A percentile compares a stretch with the other conserved stretches of the same genome.
These are phyloP conservation scores for Cavia porcellus DNA, from an alignment of 2,113 vertebrate genomes.

Conservation along the genomic window DNA sequence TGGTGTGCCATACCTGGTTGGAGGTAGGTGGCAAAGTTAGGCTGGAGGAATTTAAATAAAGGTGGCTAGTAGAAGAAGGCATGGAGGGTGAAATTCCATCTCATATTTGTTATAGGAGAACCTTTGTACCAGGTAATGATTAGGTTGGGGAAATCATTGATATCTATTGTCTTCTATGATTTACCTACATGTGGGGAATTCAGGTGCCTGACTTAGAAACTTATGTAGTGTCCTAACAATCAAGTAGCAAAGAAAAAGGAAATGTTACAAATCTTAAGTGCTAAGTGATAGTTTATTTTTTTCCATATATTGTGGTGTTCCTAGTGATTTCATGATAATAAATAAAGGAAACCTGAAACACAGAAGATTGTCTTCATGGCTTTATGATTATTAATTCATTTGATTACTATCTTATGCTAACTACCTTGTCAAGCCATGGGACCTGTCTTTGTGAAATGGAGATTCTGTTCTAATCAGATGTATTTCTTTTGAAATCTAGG, in stretches of 20 bases:
- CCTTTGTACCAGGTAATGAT: slow-evolving; percentile 20
- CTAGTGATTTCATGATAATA: not conserved
- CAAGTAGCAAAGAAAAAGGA: slow-evolving; percentile 55
- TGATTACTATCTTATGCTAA: slow-evolving; percentile 37
- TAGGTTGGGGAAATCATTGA: slow-evolving; percentile 25
- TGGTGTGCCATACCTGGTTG: not conserved
- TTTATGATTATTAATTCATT: slow-evolving; percentile 58
- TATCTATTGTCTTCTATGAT: not conserved
- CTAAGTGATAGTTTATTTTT: slow-evolving; percentile 45
- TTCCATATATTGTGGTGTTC: not conserved
- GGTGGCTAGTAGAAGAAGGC: not conserved
- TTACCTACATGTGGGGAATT: not conserved
- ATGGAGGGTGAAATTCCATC: not conserved
- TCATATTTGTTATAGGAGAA: slow-evolving; percentile 39
- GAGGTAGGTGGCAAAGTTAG: not conserved
- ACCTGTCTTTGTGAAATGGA: not conserved
- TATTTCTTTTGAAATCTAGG: slow-evolving; percentile 41
- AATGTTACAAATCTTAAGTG: not conserved
- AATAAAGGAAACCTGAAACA: slow-evolving; percentile 31
- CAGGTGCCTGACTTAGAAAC: slow-evolving; percentile 25
- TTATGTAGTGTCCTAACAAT: not conserved
- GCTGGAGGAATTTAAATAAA: slow-evolving; percentile 37
- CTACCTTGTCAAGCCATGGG: not conserved
- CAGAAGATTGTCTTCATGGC: not conserved
- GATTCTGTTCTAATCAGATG: not conserved